Conservation (phyloP, 2,797 vertebrate genomes). For the Hypotaenidia okinawae region DNA sequence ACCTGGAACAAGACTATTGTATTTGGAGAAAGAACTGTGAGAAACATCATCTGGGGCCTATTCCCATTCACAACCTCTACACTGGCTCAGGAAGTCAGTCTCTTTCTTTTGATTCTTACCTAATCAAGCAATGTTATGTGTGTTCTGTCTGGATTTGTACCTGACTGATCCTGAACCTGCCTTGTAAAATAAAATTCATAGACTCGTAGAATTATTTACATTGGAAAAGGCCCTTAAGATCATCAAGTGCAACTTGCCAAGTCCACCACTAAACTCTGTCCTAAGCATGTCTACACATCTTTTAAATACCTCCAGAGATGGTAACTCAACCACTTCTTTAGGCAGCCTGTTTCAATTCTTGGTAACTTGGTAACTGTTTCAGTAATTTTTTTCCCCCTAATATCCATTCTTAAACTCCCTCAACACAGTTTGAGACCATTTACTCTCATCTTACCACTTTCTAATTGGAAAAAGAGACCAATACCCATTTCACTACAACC, state of each 20-base stretch:
- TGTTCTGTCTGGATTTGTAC: neutral
- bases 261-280: neutral
- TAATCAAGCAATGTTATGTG: neutral
- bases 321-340: neutral
- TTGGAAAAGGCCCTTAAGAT: neutral
- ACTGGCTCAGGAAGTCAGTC: neutral
- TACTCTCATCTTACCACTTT: neutral
- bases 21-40: neutral
- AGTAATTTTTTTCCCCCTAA: neutral
- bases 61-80: neutral
- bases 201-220: neutral
- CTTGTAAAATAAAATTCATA: neutral
- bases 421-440: neutral
- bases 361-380: neutral
- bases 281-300: accelerated
- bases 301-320: neutral
- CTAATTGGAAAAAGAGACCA: neutral
- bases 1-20: neutral
- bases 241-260: neutral
- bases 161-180: neutral
- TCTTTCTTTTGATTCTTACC: neutral
- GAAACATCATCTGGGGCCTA: neutral
- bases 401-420: neutral
- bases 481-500: neutral
- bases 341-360: neutral